phyloP scores from a whole-genome alignment of 2,113 vertebrate species.

The Myrmecobius fasciatus region DNA sequence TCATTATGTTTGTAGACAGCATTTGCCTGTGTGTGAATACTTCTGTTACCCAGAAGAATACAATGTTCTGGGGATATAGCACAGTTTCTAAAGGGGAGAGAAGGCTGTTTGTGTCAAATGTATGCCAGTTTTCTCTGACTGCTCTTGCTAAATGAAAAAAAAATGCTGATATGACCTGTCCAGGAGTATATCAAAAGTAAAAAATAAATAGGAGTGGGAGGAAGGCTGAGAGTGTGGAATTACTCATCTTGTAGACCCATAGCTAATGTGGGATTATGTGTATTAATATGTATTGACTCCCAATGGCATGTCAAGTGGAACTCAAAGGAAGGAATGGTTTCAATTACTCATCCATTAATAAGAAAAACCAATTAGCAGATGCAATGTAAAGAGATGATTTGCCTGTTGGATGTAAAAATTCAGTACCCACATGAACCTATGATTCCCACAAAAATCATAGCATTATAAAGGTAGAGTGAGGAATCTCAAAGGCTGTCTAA shows the following conservation, averaged over 20 bases:
- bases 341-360: background rate
- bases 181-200: conserved; percentile 21
- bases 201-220: background rate
- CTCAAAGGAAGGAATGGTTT: background rate
- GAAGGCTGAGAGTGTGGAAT: background rate
- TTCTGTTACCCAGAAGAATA: conserved; percentile 61
- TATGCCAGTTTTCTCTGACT: conserved; percentile 23
- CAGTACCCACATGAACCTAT: background rate
- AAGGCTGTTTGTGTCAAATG: conserved; percentile 37
- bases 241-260: background rate
- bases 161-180: background rate
- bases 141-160: conserved; percentile 10
- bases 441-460: background rate
- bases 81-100: background rate
- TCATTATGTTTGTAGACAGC: conserved; percentile 56
- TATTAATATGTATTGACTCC: background rate
- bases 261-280: background rate
- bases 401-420: background rate
- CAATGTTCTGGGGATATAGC: background rate
- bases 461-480: background rate
- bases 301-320: background rate
- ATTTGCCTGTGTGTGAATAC: conserved; percentile 49
- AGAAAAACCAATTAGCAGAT: background rate
- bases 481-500: background rate
- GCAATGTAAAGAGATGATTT: background rate